These are phyloP conservation scores for Cladorhizidae sp. DNA, from an alignment of 37 sponge, comb jelly and placozoan species.

Conservation along the genomic window DNA sequence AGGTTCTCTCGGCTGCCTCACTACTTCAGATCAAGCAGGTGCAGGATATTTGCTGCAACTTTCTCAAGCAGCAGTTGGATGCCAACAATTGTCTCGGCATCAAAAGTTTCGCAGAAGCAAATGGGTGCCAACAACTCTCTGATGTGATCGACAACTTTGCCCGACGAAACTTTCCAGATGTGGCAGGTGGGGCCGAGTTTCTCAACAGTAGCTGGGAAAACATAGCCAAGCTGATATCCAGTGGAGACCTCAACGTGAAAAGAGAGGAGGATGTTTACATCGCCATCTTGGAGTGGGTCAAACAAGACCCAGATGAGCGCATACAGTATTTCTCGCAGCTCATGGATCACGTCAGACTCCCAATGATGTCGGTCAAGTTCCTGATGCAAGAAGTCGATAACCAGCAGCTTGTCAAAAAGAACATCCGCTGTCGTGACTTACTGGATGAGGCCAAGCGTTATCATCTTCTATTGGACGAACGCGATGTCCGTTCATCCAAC, in stretches of 20 bases:
- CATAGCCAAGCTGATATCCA: constrained; percentile 66
- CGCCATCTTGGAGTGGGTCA: constrained; percentile 87
- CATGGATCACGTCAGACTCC: constrained; percentile 76
- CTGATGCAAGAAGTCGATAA: constrained; percentile 83
- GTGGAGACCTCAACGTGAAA: constrained; percentile 78
- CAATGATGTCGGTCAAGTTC: constrained; percentile 78
- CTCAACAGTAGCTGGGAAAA: constrained; percentile 77
- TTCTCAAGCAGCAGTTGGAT: constrained; percentile 90
- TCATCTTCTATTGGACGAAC: constrained; percentile 76
- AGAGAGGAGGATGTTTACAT: constrained; percentile 90
- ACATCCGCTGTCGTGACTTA: constrained; percentile 78
- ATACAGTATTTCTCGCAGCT: constrained; percentile 70
- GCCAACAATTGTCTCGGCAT: constrained; percentile 93
- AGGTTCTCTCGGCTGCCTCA: constrained; percentile 87
- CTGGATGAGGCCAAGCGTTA: constrained; percentile 94
- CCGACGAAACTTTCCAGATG: constrained; percentile 71
- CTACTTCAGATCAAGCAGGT: constrained; percentile 90
- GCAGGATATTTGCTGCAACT: constrained; percentile 90
- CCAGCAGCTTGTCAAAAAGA: constrained; percentile 62
- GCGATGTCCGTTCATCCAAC: constrained; percentile 46
- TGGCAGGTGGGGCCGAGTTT: constrained; percentile 70
- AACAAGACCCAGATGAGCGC: constrained; percentile 70
- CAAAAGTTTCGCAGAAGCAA: constrained; percentile 86
- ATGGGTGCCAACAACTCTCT: constrained; percentile 81
- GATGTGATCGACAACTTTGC: constrained; percentile 77